phyloP scores from a whole-genome alignment of 1,140 invertebrate species.

The Heterodera schachtii region DNA sequence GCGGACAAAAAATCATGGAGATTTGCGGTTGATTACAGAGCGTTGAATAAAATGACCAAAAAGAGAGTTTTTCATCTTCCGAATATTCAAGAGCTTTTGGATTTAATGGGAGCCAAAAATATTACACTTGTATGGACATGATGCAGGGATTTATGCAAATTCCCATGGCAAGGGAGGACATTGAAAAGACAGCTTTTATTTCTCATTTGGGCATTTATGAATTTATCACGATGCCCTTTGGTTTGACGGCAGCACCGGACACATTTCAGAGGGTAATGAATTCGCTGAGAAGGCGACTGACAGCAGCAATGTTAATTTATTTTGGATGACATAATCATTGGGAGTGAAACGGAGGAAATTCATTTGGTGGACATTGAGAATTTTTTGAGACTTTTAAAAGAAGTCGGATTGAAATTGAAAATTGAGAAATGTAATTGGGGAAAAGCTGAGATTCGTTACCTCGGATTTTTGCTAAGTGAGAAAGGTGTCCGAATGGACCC shows the following conservation, averaged over 20 bases:
- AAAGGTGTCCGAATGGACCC: constrained; percentile 17
- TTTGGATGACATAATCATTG: constrained; percentile 28
- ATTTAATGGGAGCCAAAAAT: no score
- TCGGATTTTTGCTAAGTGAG: constrained; percentile 13
- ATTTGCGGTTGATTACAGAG: background rate
- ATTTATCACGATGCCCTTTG: no score
- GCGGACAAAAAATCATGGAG: background rate
- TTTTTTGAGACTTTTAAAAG: constrained; percentile 4
- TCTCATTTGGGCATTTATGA: no score
- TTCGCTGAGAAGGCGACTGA: no score
- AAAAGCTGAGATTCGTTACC: constrained; percentile 1
- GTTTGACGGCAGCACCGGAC: no score
- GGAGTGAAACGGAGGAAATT: background rate
- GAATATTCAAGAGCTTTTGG: constrained; percentile 1
- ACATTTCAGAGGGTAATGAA: no score
- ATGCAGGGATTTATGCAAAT: no score
- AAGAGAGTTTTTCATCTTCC: constrained; percentile 11
- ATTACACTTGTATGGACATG: background rate
- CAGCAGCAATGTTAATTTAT: constrained; percentile 12
- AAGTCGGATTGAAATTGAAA: background rate
- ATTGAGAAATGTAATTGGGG: constrained; percentile 29
- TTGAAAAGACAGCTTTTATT: no score
- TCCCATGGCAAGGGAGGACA: no score
- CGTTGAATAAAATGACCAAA: no score
- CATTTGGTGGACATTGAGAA: constrained; percentile 23